A percentile compares a stretch with the other conserved stretches of the same genome.
These are phyloP conservation scores for Emydoidea blandingii DNA, from an alignment of 2,797 vertebrate genomes.

Conservation along the genomic window DNA sequence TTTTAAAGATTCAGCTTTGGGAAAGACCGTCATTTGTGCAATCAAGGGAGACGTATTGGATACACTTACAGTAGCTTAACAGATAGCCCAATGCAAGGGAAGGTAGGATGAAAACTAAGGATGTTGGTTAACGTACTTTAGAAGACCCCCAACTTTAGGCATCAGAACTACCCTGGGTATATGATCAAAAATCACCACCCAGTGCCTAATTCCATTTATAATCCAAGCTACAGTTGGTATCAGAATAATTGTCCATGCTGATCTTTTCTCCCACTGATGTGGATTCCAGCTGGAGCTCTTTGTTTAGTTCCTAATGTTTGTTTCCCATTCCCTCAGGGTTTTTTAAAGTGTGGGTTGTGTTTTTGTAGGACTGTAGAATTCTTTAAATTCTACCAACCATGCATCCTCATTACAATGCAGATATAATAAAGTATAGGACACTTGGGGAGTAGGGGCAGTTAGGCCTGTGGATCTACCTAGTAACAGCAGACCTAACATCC, in stretches of 20 bases:
- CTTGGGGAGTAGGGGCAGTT: not conserved
- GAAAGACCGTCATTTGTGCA: not conserved
- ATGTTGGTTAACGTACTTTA: not conserved
- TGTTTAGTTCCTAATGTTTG: not conserved
- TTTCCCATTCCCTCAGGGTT: not conserved
- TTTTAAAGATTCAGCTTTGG: fast-evolving
- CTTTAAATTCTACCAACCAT: not conserved
- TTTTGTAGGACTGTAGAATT: not conserved
- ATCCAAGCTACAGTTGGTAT: not conserved
- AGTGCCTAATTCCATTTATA: not conserved
- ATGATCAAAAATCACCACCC: not conserved
- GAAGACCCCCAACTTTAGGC: not conserved
- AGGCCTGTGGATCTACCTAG: not conserved
- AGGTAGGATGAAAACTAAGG: not conserved
- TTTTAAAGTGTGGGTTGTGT: not conserved
- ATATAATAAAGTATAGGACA: not conserved
- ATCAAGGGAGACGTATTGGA: fast-evolving
- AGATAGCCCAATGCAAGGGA: not conserved
- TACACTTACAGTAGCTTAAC: not conserved
- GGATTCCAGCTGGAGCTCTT: not conserved
- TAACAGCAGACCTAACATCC: not conserved
- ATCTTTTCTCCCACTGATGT: not conserved
- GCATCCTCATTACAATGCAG: fast-evolving
- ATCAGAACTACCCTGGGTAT: fast-evolving
- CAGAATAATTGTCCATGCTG: not conserved